Percentiles rank a stretch among this genome's conserved stretches.
phyloP scores from a whole-genome alignment of 2,888 invertebrate genomes.

The Drosophila meridiana region DNA sequence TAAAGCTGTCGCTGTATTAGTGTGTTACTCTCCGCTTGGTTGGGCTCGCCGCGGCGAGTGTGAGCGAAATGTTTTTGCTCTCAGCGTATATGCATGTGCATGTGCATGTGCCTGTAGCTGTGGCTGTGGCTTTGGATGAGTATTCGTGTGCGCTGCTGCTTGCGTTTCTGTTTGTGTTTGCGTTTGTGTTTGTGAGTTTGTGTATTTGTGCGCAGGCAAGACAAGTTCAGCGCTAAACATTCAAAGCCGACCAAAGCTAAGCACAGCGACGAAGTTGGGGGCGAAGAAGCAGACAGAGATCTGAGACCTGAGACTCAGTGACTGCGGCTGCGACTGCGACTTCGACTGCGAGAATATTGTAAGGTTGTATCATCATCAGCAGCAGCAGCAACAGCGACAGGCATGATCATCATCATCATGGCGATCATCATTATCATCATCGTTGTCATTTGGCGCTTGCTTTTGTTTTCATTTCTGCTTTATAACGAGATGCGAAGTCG shows the following conservation, averaged over 20 bases:
- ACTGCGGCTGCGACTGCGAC: slow-evolving; percentile 29
- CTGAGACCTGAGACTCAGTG: slow-evolving; percentile 30
- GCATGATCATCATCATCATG: slow-evolving; percentile 16
- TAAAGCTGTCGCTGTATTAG: slow-evolving; percentile 72
- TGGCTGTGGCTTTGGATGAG: slow-evolving; percentile 24
- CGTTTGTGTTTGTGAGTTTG: slow-evolving; percentile 40
- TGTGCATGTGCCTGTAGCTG: slow-evolving; percentile 27
- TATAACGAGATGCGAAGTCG: slow-evolving; percentile 73
- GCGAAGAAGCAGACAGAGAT: slow-evolving; percentile 53
- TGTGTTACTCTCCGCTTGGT: slow-evolving; percentile 50
- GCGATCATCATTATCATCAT: slow-evolving; percentile 25
- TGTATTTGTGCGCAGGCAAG: slow-evolving; percentile 61
- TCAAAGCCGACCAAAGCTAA: slow-evolving; percentile 74
- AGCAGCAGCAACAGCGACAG: slow-evolving; percentile 45
- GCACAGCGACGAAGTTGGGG: slow-evolving; percentile 49
- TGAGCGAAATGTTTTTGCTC: slow-evolving; percentile 37
- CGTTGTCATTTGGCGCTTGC: slow-evolving; percentile 55
- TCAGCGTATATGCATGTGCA: slow-evolving; percentile 24
- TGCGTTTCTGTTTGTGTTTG: slow-evolving; percentile 38
- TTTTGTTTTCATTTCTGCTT: slow-evolving; percentile 73
- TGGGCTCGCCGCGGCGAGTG: slow-evolving; percentile 34
- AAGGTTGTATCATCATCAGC: slow-evolving; percentile 74
- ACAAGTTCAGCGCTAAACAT: slow-evolving; percentile 82
- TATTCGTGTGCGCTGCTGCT: slow-evolving; percentile 23
- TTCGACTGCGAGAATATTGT: slow-evolving; percentile 69